Evolutionary conservation across 2,797 vertebrate genomes (phyloP), one percentile per base, ranked within the genome.

Genomic region (Melanotaenia boesemani): DNA sequence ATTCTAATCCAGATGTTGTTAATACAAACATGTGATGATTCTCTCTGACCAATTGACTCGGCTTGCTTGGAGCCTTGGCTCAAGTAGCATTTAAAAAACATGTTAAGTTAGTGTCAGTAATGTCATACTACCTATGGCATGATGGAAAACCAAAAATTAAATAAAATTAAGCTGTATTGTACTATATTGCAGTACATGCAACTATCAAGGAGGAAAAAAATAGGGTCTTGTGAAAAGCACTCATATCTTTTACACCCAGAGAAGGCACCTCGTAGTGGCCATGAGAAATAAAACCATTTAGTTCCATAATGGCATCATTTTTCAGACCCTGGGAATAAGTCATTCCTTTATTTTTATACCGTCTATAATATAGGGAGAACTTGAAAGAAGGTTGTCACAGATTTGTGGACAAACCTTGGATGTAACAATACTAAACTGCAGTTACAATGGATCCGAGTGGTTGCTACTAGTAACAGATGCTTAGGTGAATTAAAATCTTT

Each of bases 391-490:
- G 20, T 22, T 39, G 57, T 68, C 22, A 64, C 24, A 50, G 9
- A 34, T 54, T 5, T 54, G 44, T 16, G 1, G 58, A 34, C 30
- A 26, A 32, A 64, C 56, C 37, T 28, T 30, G 13, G 39, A 13
- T 70, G 30, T 24, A 71, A 52, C 36, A 56, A 9, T 57, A 4
- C 32, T 68, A 36, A 62, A 72, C 22, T 55, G 58, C 54, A 62
- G 24, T 52, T 56, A 18, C 39, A 50, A 4, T 44, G 7, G 11
- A 50, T 22, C 41, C 15, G 48, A 26, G 28, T 10, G 48, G 56
- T 70, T 77, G 64, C 41, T 44, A 44, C 20, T 57, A 63, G 62
- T 62, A 79, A 73, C 61, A 65, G 70, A 36, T 67, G 26, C 52
- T 63, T 58, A 61, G 56, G 28, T 56, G 30, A 73, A 13, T 44